Evolutionary conservation across 2,888 invertebrate genomes (phyloP), one percentile per base, ranked within the genome.

Genomic region (Frankliniella intonsa): DNA sequence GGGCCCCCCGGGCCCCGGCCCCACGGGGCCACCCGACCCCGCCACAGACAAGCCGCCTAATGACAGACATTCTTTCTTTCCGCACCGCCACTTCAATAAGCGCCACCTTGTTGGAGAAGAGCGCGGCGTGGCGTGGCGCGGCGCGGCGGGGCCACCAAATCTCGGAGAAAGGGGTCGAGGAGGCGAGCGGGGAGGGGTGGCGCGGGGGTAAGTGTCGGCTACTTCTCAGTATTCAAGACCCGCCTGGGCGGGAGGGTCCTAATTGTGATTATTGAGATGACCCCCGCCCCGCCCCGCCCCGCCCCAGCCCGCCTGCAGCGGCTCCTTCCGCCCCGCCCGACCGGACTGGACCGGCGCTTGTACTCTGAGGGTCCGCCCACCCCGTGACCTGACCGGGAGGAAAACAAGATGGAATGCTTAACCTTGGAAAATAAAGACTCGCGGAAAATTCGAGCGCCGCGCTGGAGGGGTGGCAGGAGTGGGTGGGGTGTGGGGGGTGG

Each of bases 191-290:
- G 38, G 38, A 3, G 38, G 38, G 38, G 38, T 38, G 38, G 38
- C 3, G 38, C 3, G 38, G 38, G 38, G 38, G 38, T 38, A 38
- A 38, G 38, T 38, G 3, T 38, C 38, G 38, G 62, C 62, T 62
- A n/a, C 3, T 7, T 62, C 62, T 62, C 62, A 14, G 62, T 62
- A 62, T 62, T 62, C 62, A 62, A 17, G 62, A 14, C 62, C 19
- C 8, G 62, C 5, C 62, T 7, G 17, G 38, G 38, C 38, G 5
- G 38, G 38, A n/a, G 5, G 55, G 62, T 17, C 62, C 62, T 62
- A 62, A 62, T 62, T 62, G 62, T n/a, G 62, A 62, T 62, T 62
- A 62, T 62, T 62, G 62, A 62, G 62, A 62, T 62, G 62, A 62
- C 62, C 62, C 17, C 62, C 62, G 62, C 12, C 7, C 14, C 17